Base-by-base conservation (phyloP, 2,888 invertebrate species). In the Acrobasis repandana region DNA sequence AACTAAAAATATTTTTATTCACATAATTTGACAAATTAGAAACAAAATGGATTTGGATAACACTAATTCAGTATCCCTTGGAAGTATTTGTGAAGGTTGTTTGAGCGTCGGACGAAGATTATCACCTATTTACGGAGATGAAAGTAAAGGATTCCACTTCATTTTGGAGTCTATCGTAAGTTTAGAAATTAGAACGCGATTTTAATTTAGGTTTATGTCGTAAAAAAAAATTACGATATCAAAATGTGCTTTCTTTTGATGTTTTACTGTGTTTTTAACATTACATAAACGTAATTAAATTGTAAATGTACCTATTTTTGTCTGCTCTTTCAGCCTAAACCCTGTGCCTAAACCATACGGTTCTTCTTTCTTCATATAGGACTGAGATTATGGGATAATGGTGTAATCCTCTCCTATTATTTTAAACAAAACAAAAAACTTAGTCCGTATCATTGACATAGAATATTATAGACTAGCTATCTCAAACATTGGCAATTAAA, bases 41-140 rank as follows among this genome's bases (percentile, higher is more conserved):
- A 16, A 16, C 16, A 54, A 38, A 18, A 54, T 54, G 15, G 38
- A 20, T 20, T 38, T 54, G 16, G 14, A 38, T 20, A 38, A 11
- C 18, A 1, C 18, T 10, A 66, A 52, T 28, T 52, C 61, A 15
- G 58, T 65, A 6, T 46, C 64, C 28, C 54, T 66, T 34, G 64
- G 61, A 36, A 64, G 65, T 15, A 68, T 74, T n/a, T 83, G 83
- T 63, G 74, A 74, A 60, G 83, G 80, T 18, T 83, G 83, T 62
- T 63, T 83, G 18, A 79, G 79, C 63, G 65, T 68, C 2, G 79
- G 79, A 50, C 70, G 79, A 4, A 74, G 72, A 38, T 63, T 80
- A 38, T 62, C 64, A 1, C 56, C 63, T 38, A 60, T 80, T n/a
- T 64, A 64, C 2, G 73, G 77, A 54, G 63, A 62, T 11, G 74